Conservation (phyloP, 2,113 vertebrate genomes). For the Paradisaea rubra region DNA sequence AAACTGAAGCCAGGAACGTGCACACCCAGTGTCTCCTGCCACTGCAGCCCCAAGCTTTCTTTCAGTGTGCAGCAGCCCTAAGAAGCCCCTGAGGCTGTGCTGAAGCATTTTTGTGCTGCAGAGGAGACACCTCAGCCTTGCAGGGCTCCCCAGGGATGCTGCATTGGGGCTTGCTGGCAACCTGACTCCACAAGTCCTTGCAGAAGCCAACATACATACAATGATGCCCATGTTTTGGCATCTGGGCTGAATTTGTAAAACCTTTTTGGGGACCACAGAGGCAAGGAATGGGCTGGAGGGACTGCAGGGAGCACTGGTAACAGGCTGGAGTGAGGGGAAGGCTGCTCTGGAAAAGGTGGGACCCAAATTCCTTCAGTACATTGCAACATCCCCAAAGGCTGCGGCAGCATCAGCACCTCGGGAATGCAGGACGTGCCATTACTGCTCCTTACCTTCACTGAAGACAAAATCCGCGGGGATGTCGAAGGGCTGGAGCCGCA, state of each 20-base stretch:
- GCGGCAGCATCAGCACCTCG: accelerated
- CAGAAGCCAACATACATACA: accelerated
- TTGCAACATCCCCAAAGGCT: neutral
- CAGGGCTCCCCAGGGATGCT: neutral
- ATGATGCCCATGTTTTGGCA: accelerated
- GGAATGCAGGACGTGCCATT: neutral
- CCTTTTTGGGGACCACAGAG: neutral
- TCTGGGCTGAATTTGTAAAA: neutral
- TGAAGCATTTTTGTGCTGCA: neutral
- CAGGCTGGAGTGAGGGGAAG: neutral
- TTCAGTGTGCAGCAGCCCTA: neutral
- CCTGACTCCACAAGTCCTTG: neutral
- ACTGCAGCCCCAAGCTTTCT: neutral
- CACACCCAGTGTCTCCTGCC: accelerated
- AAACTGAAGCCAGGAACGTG: accelerated
- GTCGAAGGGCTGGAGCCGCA: conserved; percentile 95
- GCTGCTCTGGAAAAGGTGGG: neutral
- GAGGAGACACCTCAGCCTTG: neutral
- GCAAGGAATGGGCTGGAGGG: neutral
- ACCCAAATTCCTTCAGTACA: neutral
- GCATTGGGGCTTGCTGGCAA: neutral
- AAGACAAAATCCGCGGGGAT: conserved; percentile 92
- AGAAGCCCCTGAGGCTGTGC: neutral
- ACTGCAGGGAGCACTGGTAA: neutral
- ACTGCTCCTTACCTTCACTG: conserved; percentile 82